phyloP scores from a whole-genome alignment of 2,888 invertebrate genomes.

The Teinopalpus imperialis region DNA sequence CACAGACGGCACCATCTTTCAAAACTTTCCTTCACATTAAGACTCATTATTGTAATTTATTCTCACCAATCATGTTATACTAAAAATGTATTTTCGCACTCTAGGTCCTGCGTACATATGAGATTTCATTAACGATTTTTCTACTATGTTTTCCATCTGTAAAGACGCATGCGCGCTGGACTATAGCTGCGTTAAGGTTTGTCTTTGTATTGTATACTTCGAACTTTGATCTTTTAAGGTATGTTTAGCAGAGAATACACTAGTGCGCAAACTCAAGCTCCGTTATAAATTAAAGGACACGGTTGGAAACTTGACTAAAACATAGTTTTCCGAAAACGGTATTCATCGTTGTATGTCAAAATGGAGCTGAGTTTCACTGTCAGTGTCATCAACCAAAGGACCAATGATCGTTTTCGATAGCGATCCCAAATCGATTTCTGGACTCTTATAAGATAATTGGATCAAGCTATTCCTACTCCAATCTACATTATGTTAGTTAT shows the following conservation, averaged over 20 bases:
- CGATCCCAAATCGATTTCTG: too few relatives aligned
- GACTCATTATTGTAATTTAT: conserved; percentile 39
- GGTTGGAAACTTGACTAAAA: too few relatives aligned
- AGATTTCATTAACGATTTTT: conserved; percentile 56
- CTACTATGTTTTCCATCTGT: conserved; percentile 38
- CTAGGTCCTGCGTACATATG: conserved; percentile 22
- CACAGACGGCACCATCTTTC: conserved; percentile 84
- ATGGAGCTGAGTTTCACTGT: too few relatives aligned
- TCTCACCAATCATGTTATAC: conserved; percentile 25
- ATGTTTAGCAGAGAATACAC: not conserved
- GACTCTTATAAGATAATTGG: too few relatives aligned
- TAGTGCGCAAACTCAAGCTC: conserved; percentile 6
- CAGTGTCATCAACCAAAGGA: too few relatives aligned
- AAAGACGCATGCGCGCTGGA: conserved; percentile 59
- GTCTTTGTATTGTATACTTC: conserved; percentile 53
- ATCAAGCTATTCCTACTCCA: too few relatives aligned
- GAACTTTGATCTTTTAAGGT: not conserved
- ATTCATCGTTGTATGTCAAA: too few relatives aligned
- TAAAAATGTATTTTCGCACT: conserved; percentile 26
- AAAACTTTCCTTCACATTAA: conserved; percentile 48
- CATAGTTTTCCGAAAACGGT: too few relatives aligned
- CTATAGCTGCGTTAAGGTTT: conserved; percentile 47
- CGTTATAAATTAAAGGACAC: too few relatives aligned
- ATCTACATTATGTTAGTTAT: too few relatives aligned
- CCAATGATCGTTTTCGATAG: too few relatives aligned